phyloP scores from a whole-genome alignment of 2,888 invertebrate genomes.

The Rotaria socialis region DNA sequence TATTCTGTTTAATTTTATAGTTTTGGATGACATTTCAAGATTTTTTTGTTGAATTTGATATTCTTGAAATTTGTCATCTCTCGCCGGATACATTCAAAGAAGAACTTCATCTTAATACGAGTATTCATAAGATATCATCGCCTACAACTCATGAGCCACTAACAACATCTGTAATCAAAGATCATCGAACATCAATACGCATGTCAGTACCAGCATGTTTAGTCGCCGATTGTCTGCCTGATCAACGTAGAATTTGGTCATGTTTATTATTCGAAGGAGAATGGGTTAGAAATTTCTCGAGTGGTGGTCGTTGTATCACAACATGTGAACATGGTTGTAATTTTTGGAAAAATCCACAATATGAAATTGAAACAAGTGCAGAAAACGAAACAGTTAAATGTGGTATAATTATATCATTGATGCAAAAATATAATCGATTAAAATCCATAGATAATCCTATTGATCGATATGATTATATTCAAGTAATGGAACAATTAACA shows the following conservation, averaged over 20 bases:
- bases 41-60: slow-evolving; percentile 43
- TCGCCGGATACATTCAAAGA: slow-evolving; percentile 51
- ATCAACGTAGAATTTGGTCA: slow-evolving; percentile 38
- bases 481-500: not conserved
- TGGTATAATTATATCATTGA: not conserved
- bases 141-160: not conserved
- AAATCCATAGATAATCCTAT: not conserved
- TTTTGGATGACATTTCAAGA: slow-evolving; percentile 45
- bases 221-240: not conserved
- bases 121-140: not conserved
- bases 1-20: not conserved
- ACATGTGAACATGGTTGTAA: slow-evolving; percentile 18
- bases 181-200: not conserved
- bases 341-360: slow-evolving; percentile 30
- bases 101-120: not conserved
- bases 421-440: slow-evolving; percentile 21
- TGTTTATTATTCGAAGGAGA: slow-evolving; percentile 43
- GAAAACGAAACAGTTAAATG: not conserved
- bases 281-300: slow-evolving; percentile 41
- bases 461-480: slow-evolving; percentile 33
- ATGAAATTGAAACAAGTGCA: not conserved
- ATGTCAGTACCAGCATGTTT: not conserved
- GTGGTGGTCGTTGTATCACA: slow-evolving; percentile 42
- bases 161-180: not conserved
- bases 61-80: slow-evolving; percentile 45